These are phyloP conservation scores for Eublepharis macularius DNA, from an alignment of 2,113 vertebrate species.

Conservation along the genomic window DNA sequence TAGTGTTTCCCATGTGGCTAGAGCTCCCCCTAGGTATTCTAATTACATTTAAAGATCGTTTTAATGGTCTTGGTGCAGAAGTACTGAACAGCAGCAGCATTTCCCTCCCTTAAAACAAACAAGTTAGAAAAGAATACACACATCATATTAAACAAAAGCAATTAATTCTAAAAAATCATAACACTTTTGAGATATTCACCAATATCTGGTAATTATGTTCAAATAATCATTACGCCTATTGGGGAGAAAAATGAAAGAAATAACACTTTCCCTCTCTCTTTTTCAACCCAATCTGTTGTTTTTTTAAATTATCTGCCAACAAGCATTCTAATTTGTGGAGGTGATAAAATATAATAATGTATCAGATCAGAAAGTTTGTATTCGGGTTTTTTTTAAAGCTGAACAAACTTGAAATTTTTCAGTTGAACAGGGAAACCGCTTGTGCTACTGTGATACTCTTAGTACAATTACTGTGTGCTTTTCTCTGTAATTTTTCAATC, in stretches of 20 bases:
- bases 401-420: background rate
- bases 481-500: too few relatives aligned
- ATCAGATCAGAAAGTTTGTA: background rate
- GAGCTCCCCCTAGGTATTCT: slow-evolving; percentile 38
- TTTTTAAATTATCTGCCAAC: background rate
- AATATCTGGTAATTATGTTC: background rate
- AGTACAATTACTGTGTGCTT: too few relatives aligned
- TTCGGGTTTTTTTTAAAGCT: background rate
- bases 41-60: background rate
- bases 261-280: background rate
- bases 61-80: background rate
- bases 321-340: background rate
- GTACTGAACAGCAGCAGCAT: background rate
- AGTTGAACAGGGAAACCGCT: background rate
- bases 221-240: background rate
- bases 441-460: too few relatives aligned
- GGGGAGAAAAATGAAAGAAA: background rate
- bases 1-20: slow-evolving; percentile 7
- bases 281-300: background rate
- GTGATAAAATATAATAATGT: background rate
- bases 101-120: background rate
- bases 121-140: background rate
- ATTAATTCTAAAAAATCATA: background rate
- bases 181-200: background rate
- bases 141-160: background rate